These are phyloP conservation scores for Clarias pachynema DNA, from an alignment of 2,797 vertebrate species.

Conservation along the genomic window DNA sequence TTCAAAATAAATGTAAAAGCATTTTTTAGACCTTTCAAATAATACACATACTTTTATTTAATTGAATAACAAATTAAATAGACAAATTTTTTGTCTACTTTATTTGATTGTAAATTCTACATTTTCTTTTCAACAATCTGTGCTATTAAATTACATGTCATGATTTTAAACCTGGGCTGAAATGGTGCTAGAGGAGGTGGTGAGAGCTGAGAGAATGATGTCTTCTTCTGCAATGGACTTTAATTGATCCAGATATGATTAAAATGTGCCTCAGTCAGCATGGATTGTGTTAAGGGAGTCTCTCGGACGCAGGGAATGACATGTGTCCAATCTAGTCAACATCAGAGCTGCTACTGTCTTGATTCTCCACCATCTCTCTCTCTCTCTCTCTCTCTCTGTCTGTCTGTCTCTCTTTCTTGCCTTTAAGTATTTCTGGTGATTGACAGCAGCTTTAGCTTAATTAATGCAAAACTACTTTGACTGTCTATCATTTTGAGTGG, in stretches of 20 bases:
- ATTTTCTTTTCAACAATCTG: conserved; percentile 33
- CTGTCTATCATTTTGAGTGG: conserved; percentile 30
- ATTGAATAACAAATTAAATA: background rate
- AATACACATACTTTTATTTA: conserved; percentile 21
- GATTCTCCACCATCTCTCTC: conserved; percentile 4
- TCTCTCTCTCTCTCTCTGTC: conserved; percentile 9
- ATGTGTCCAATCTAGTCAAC: conserved; percentile 39
- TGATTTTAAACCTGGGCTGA: conserved; percentile 16
- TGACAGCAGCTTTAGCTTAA: conserved; percentile 27
- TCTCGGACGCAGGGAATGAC: conserved; percentile 26
- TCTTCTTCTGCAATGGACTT: conserved; percentile 30
- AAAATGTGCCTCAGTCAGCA: conserved; percentile 49
- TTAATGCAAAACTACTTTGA: conserved; percentile 8
- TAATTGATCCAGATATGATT: conserved; percentile 57
- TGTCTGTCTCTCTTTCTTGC: background rate
- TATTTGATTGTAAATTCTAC: conserved; percentile 7
- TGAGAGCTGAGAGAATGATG: conserved; percentile 22
- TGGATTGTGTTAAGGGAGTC: conserved; percentile 29
- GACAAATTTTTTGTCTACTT: background rate
- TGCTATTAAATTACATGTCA: conserved; percentile 37
- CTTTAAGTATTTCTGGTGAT: conserved; percentile 25
- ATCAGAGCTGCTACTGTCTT: conserved; percentile 36
- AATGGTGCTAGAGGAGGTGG: conserved; percentile 33
- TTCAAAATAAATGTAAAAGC: background rate
- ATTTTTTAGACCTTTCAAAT: background rate